These are phyloP conservation scores for Panthera uncia DNA, from an alignment of 2,113 vertebrate species.

Conservation along the genomic window DNA sequence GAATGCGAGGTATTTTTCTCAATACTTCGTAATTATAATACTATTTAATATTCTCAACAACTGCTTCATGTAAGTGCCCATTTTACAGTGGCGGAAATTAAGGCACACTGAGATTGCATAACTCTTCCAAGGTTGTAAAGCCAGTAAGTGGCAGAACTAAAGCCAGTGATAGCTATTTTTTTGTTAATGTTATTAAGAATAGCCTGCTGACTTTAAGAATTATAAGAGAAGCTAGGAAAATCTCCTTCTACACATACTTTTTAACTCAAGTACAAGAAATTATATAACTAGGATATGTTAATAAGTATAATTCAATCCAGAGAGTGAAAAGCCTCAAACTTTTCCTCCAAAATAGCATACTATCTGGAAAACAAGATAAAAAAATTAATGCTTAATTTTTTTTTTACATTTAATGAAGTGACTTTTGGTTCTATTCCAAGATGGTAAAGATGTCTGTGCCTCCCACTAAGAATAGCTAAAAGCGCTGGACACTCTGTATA, in stretches of 20 bases:
- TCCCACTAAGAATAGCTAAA: not conserved
- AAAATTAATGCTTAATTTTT: not conserved
- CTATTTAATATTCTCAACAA: constrained; percentile 36
- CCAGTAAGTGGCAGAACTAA: not conserved
- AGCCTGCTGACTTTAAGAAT: not conserved
- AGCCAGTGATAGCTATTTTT: not conserved
- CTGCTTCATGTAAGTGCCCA: not conserved
- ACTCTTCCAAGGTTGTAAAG: not conserved
- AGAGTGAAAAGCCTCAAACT: not conserved
- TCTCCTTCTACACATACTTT: not conserved
- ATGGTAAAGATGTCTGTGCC: not conserved
- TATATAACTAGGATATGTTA: not conserved
- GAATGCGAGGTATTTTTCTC: not conserved
- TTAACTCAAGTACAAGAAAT: not conserved
- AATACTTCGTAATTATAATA: constrained; percentile 13
- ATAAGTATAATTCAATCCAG: constrained; percentile 30
- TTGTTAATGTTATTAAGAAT: not conserved
- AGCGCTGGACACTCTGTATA: not conserved
- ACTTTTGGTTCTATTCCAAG: not conserved
- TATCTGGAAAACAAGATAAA: not conserved
- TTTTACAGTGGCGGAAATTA: constrained; percentile 29
- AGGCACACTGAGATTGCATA: not conserved
- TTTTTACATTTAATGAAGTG: not conserved
- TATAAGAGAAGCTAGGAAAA: not conserved
- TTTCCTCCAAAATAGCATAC: not conserved